Conservation (phyloP, 2,113 vertebrate genomes). For the Raja brachyura region DNA sequence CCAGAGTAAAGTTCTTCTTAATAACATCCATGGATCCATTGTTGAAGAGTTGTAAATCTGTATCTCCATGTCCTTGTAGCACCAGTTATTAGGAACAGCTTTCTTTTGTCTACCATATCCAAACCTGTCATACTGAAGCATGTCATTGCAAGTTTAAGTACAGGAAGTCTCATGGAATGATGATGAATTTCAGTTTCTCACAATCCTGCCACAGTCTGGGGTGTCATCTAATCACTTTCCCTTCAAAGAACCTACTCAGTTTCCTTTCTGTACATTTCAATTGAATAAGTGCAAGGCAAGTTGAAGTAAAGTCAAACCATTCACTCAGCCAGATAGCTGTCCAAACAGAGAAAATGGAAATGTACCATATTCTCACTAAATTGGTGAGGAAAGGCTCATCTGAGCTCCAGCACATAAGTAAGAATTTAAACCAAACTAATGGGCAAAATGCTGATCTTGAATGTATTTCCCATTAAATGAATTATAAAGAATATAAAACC, state of each 20-base stretch:
- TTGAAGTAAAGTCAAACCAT: background rate
- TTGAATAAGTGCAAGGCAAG: background rate
- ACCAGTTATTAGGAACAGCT: too few species aligned
- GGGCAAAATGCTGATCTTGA: background rate
- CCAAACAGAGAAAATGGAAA: background rate
- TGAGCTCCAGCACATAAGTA: background rate
- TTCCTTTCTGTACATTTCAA: background rate
- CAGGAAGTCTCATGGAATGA: background rate
- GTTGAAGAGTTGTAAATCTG: too few species aligned
- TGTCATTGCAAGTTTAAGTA: background rate
- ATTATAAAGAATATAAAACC: background rate
- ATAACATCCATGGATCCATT: too few species aligned
- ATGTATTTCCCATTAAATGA: background rate
- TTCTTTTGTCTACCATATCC: too few species aligned
- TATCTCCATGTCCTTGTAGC: too few species aligned
- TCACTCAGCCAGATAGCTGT: background rate
- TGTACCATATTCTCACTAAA: background rate
- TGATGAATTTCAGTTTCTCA: background rate
- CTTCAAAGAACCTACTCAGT: background rate
- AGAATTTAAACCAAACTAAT: background rate
- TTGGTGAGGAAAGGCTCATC: background rate
- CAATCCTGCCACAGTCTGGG: background rate
- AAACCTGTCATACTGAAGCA: background rate
- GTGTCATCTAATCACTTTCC: background rate
- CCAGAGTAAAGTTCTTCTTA: too few species aligned